Percentiles rank a stretch among this genome's conserved stretches.
These are phyloP conservation scores for Phyllostomus hastatus DNA, from an alignment of 2,113 vertebrate genomes.

Conservation along the genomic window DNA sequence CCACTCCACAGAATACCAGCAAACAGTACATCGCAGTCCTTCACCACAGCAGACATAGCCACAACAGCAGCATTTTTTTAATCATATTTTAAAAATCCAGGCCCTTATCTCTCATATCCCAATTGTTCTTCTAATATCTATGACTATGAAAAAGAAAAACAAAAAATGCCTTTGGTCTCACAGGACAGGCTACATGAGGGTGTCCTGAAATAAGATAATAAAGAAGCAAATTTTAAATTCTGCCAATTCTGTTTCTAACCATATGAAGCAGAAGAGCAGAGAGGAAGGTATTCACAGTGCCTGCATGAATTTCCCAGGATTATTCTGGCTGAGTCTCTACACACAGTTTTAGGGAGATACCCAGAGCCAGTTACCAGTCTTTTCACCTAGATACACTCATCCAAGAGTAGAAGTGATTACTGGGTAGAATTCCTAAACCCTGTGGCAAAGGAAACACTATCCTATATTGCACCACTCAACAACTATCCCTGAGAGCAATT, in stretches of 20 bases:
- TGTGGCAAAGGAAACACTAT: slow-evolving; percentile 40
- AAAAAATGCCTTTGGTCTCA: slow-evolving; percentile 5
- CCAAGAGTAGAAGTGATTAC: slow-evolving; percentile 26
- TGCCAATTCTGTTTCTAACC: slow-evolving; percentile 7
- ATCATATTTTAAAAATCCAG: not conserved
- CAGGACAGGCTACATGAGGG: not conserved
- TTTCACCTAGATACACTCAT: slow-evolving; percentile 25
- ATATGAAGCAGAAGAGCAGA: not conserved
- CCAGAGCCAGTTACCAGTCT: slow-evolving; percentile 3
- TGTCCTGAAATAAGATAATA: not conserved
- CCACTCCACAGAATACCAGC: not conserved
- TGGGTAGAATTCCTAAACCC: slow-evolving; percentile 47
- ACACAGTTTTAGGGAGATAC: not conserved
- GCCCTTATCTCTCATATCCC: not conserved
- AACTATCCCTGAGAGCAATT: slow-evolving; percentile 56
- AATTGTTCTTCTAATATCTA: not conserved
- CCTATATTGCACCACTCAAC: slow-evolving; percentile 40
- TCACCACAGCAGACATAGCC: not conserved
- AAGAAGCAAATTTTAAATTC: slow-evolving; percentile 28
- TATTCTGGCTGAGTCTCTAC: not conserved
- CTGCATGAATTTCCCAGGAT: not conserved
- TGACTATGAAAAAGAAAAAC: not conserved
- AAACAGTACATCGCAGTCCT: not conserved
- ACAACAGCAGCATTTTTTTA: not conserved
- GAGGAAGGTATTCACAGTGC: not conserved